Conservation (phyloP, 2,797 vertebrate species). For the Phaenicophaeus curvirostris region DNA sequence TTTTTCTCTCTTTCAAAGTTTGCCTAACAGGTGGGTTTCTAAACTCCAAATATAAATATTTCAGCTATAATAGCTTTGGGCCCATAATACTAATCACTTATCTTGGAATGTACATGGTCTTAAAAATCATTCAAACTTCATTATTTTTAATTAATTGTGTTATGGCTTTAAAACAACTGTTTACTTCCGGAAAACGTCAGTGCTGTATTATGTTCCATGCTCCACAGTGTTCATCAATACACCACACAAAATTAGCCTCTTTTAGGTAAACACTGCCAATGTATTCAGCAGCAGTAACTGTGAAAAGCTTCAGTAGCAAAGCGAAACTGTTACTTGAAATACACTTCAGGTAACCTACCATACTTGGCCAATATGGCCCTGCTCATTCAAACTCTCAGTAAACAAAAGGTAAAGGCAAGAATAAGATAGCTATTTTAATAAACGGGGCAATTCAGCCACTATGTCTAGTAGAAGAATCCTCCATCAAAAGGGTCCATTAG, state of each 20-base stretch:
- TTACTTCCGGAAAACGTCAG: conserved; percentile 23
- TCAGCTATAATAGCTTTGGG: conserved; percentile 40
- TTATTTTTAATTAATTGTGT: conserved; percentile 19
- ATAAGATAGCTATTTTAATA: not conserved
- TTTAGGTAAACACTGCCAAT: conserved; percentile 15
- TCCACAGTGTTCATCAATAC: not conserved
- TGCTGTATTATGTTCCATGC: not conserved
- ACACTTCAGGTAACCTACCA: not conserved
- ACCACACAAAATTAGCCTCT: not conserved
- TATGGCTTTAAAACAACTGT: conserved; percentile 11
- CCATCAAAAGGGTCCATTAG: not conserved
- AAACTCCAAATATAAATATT: conserved; percentile 43
- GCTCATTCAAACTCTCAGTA: not conserved
- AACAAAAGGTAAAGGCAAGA: not conserved
- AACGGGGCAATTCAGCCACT: not conserved
- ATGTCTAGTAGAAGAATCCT: not conserved
- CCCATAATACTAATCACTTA: conserved; percentile 22
- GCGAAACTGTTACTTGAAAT: conserved; percentile 8
- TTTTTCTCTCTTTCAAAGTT: not conserved
- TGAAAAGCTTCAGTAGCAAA: conserved; percentile 18
- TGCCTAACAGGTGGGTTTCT: conserved; percentile 26
- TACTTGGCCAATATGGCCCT: not conserved
- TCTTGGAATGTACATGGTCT: conserved; percentile 8
- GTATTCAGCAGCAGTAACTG: conserved; percentile 31
- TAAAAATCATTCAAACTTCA: conserved; percentile 45